Percentiles rank a stretch among this genome's conserved stretches.
Evolutionary conservation across 2,888 invertebrate species (phyloP).

Genomic region (Cotesia congregata): DNA sequence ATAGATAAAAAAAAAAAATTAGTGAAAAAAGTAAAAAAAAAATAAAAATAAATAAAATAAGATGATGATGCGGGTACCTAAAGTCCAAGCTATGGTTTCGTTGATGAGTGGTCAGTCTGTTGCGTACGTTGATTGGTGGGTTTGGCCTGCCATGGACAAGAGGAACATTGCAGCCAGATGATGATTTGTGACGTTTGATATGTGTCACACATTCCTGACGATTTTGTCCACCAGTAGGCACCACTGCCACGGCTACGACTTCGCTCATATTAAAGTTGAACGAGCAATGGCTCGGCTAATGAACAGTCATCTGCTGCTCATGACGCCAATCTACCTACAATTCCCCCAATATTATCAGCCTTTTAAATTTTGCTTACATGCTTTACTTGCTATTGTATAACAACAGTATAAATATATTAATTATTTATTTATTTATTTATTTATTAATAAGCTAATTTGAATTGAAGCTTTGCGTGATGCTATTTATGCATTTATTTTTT

Average conservation of each 20-base stretch:
- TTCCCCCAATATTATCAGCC: constrained; percentile 24
- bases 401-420: not conserved
- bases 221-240: constrained; percentile 68
- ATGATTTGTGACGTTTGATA: constrained; percentile 70
- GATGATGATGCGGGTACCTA: constrained; percentile 73
- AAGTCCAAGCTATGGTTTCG: constrained; percentile 92
- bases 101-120: constrained; percentile 80
- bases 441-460: too few species aligned
- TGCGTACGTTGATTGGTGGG: constrained; percentile 70
- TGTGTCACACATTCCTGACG: constrained; percentile 65
- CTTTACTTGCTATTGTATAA: constrained; percentile 1
- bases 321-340: constrained; percentile 60
- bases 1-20: not conserved
- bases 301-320: constrained; percentile 69
- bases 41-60: constrained; percentile 17
- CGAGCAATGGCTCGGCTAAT: constrained; percentile 64
- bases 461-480: not conserved
- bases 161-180: constrained; percentile 71
- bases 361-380: constrained; percentile 19
- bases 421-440: not conserved
- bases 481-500: not conserved
- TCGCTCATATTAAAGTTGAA: constrained; percentile 69
- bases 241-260: constrained; percentile 63
- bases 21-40: not conserved
- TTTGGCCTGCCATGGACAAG: constrained; percentile 75